Evolutionary conservation across 1,140 invertebrate genomes (phyloP), one percentile per base, ranked within the genome.

Genomic region (Akabosia matsudoensis): DNA sequence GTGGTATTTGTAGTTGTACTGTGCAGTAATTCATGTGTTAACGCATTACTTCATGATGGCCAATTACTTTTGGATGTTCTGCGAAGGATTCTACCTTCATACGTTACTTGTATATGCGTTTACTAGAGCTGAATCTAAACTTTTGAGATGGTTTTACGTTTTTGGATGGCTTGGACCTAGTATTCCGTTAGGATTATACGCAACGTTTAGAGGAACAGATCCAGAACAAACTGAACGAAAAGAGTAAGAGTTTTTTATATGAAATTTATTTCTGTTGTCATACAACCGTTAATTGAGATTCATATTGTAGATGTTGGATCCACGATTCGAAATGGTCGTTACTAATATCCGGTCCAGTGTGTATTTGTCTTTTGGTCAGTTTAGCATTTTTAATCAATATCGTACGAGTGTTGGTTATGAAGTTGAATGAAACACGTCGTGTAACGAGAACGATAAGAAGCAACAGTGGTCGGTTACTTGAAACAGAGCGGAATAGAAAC

Each of bases 1-100:
- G n/a, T n/a, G n/a, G n/a, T n/a, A n/a, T n/a, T n/a, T 76, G 1
- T 89, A 96, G 90, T 83, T 88, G 0, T 90, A 90, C 85, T 98
- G 96, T 83, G 91, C 92, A 78, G 85, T 90, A 0, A 85, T 97
- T 0, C 93, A 97, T 86, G 89, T 95, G 1, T 82, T 93, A 16
- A 89, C 96, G 14, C 92, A 96, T 82, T 97, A 95, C 84, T 94
- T 94, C 79, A 87, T 97, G 67, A 87, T 97, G 33, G 93, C 93
- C 74, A 97, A 95, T 87, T 97, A 97, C 85, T 92, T 94, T 76
- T 98, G 96, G 96, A 96, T 95, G 93, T 88, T 96, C 75, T 94
- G 93, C 84, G 94, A 96, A 85, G 71, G 33, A 1, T 28, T 97
- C 67, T 97, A 97, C 85, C 87, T 98, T 52, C 95, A 97, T 84